These are phyloP conservation scores for Premnoplex brunnescens DNA, from an alignment of 2,797 vertebrate genomes.

Conservation along the genomic window DNA sequence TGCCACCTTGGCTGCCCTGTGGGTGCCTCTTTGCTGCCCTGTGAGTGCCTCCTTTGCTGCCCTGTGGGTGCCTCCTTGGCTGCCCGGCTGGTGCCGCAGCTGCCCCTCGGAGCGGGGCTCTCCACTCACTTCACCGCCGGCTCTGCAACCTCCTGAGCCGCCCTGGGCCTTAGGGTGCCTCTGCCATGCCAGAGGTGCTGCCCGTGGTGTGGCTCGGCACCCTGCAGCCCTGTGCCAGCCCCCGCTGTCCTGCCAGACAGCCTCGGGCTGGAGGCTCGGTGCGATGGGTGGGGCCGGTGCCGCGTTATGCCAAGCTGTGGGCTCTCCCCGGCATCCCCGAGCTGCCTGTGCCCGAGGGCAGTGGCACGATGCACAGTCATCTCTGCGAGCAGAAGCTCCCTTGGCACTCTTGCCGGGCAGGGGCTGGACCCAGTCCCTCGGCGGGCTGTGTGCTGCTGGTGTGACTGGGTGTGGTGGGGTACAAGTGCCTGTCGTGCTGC, in stretches of 20 bases:
- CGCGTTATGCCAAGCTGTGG: neutral
- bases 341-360: neutral
- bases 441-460: neutral
- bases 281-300: too few relatives aligned
- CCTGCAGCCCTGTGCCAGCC: neutral
- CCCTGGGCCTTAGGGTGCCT: rapidly evolving
- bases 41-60: too few relatives aligned
- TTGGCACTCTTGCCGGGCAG: rapidly evolving
- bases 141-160: neutral
- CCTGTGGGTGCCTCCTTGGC: too few relatives aligned
- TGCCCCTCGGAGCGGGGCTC: rapidly evolving
- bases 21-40: too few relatives aligned
- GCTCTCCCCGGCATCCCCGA: neutral
- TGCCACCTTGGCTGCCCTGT: too few relatives aligned
- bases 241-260: rapidly evolving
- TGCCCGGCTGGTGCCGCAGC: too few relatives aligned
- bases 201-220: rapidly evolving
- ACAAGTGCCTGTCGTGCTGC: rapidly evolving
- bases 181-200: rapidly evolving
- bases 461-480: rapidly evolving
- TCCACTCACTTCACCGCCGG: rapidly evolving
- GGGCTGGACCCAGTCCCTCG: neutral
- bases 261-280: rapidly evolving
- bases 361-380: rapidly evolving
- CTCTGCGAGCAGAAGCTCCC: rapidly evolving